phyloP scores from a whole-genome alignment of 2,888 invertebrate genomes.

The Acrobasis consociella region DNA sequence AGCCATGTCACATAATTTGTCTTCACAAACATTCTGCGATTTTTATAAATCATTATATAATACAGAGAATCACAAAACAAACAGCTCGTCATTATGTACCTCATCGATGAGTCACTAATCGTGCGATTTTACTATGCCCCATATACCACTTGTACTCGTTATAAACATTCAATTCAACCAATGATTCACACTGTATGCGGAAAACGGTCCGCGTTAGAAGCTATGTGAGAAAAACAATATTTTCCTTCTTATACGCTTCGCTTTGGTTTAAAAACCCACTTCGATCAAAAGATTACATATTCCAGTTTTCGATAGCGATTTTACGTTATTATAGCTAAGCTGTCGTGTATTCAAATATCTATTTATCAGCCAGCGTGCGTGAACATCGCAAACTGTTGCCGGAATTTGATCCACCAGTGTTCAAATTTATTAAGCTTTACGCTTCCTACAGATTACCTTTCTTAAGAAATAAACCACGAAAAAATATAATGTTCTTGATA shows the following conservation, averaged over 20 bases:
- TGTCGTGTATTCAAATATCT: too few relatives aligned
- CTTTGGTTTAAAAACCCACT: not conserved
- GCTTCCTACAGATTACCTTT: too few relatives aligned
- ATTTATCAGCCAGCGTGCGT: too few relatives aligned
- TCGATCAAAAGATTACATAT: not conserved
- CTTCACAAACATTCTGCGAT: too few relatives aligned
- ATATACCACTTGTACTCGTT: not conserved
- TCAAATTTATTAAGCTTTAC: too few relatives aligned
- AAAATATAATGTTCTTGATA: too few relatives aligned
- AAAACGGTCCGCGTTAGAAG: constrained; percentile 4
- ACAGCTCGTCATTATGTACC: not conserved
- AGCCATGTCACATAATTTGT: too few relatives aligned
- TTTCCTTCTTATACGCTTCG: constrained; percentile 4
- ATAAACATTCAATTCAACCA: not conserved
- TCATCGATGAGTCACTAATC: constrained; percentile 8
- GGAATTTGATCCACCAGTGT: too few relatives aligned
- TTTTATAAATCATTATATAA: not conserved
- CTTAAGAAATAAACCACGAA: too few relatives aligned
- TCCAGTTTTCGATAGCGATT: not conserved
- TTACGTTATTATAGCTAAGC: too few relatives aligned
- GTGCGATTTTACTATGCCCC: not conserved
- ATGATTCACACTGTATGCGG: constrained; percentile 12
- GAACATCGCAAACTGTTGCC: too few relatives aligned
- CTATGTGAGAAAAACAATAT: not conserved
- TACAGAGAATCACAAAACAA: not conserved